These are phyloP conservation scores for Psettodes erumei DNA, from an alignment of 2,113 vertebrate species.

Conservation along the genomic window DNA sequence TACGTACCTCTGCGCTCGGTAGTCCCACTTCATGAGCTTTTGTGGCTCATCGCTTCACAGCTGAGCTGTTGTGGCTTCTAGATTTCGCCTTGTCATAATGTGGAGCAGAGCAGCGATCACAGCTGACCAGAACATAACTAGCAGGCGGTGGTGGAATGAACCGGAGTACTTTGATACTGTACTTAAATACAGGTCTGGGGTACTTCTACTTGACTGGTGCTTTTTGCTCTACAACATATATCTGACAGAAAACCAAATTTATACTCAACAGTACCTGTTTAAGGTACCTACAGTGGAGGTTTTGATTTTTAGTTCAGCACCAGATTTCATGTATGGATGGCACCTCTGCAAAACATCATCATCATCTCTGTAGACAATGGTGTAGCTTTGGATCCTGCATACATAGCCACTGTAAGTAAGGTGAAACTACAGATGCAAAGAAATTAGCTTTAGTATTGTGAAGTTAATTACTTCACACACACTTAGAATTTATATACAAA, in stretches of 20 bases:
- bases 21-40: neutral
- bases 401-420: neutral
- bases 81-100: neutral
- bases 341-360: neutral
- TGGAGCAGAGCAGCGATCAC: neutral
- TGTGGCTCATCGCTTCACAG: neutral
- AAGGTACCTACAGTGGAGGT: neutral
- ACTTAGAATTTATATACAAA: neutral
- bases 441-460: neutral
- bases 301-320: neutral
- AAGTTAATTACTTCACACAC: neutral
- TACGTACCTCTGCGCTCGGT: neutral
- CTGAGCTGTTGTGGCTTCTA: neutral
- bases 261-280: neutral
- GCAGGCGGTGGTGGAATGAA: neutral
- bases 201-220: neutral
- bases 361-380: neutral
- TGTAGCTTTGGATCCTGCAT: neutral
- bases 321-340: neutral
- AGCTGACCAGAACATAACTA: neutral
- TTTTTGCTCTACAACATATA: neutral
- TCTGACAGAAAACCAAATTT: neutral
- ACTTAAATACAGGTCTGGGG: neutral
- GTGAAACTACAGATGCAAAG: neutral
- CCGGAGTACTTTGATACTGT: too few species aligned